A percentile compares a stretch with the other conserved stretches of the same genome.
Evolutionary conservation across 2,888 invertebrate species (phyloP).

Genomic region (Hipparchia semele): DNA sequence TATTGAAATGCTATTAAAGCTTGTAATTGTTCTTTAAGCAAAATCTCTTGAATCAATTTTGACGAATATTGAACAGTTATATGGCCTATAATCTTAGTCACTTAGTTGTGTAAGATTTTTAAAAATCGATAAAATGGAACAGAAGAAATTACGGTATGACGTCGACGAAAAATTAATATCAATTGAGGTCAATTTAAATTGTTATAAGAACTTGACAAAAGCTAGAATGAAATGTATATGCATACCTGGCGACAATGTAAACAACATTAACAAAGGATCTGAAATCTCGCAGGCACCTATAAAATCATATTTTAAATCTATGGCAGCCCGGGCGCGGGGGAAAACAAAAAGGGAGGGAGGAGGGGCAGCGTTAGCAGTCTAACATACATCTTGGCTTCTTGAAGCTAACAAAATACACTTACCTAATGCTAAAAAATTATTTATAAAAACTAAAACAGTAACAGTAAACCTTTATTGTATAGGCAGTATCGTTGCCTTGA

Average conservation of each 20-base stretch:
- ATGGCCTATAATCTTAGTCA: neutral
- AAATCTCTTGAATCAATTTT: neutral
- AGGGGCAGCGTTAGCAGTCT: slow-evolving; percentile 80
- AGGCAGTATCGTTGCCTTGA: slow-evolving; percentile 74
- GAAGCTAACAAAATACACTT: slow-evolving; percentile 83
- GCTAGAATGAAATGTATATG: slow-evolving; percentile 52
- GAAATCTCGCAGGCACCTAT: slow-evolving; percentile 81
- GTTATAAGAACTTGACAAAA: neutral
- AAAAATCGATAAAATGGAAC: neutral
- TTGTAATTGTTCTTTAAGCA: neutral
- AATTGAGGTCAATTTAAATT: slow-evolving; percentile 3
- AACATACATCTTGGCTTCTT: slow-evolving; percentile 82
- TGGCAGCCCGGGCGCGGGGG: slow-evolving; percentile 77
- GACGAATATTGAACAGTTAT: neutral
- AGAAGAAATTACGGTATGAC: neutral
- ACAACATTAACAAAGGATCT: slow-evolving; percentile 82
- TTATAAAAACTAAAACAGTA: slow-evolving; percentile 67
- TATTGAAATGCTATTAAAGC: slow-evolving; percentile 1
- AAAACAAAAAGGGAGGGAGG: slow-evolving; percentile 72
- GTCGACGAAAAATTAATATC: neutral
- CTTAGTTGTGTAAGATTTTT: neutral
- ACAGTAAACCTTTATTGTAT: slow-evolving; percentile 57
- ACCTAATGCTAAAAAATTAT: slow-evolving; percentile 76
- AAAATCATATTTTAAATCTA: slow-evolving; percentile 79
- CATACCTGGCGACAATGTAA: slow-evolving; percentile 84